Conservation (phyloP, 1,140 invertebrate species). For the Zaprionus capensis region DNA sequence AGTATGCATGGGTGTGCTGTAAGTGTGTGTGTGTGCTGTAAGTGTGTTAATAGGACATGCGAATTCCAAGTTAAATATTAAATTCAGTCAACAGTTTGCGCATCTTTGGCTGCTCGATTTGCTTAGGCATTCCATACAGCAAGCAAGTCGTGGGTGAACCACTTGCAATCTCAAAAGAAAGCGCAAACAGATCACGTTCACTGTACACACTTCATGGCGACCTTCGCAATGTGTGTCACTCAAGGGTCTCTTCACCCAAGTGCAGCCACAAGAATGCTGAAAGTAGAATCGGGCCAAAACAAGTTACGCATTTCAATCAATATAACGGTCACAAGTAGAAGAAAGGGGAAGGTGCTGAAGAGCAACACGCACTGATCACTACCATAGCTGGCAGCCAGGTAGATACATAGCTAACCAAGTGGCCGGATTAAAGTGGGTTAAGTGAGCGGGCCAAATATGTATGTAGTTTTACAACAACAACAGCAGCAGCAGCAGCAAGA, state of each 20-base stretch:
- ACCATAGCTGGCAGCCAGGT: background rate
- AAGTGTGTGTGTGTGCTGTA: background rate
- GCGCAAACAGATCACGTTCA: constrained; percentile 72
- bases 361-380: background rate
- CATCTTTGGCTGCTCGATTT: background rate
- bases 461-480: constrained; percentile 24
- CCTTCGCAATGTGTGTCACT: constrained; percentile 66
- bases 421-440: constrained; percentile 54
- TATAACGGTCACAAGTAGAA: constrained; percentile 61
- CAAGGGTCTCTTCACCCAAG: constrained; percentile 63
- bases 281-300: constrained; percentile 75
- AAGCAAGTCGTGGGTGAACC: constrained; percentile 28
- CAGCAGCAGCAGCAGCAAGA: constrained; percentile 26
- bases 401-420: constrained; percentile 4
- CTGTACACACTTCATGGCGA: constrained; percentile 40
- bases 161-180: constrained; percentile 57
- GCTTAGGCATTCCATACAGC: background rate
- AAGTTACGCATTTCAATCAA: constrained; percentile 80
- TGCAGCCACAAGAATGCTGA: constrained; percentile 45
- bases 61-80: constrained; percentile 15
- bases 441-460: constrained; percentile 58
- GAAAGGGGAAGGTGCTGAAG: background rate
- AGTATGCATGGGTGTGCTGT: constrained; percentile 33
- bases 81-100: constrained; percentile 1
- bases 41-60: constrained; percentile 24